Evolutionary conservation across 2,113 vertebrate genomes (phyloP).

Genomic region (Lagopus muta): DNA sequence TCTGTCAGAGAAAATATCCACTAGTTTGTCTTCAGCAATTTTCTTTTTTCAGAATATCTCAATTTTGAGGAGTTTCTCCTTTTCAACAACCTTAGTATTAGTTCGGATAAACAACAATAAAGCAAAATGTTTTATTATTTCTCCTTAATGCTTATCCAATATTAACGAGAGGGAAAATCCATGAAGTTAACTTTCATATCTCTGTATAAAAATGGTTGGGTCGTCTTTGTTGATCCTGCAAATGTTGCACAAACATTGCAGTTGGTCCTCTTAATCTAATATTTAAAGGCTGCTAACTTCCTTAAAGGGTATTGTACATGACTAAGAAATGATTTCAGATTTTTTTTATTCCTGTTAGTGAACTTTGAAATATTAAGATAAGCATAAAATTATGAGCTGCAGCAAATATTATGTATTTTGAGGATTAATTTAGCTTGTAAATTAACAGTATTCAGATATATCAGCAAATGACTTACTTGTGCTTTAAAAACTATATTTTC

Average conservation of each 20-base stretch:
- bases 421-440: slow-evolving; percentile 60
- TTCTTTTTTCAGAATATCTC: neutral
- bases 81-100: neutral
- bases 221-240: neutral
- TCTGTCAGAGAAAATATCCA: neutral
- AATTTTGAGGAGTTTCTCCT: neutral
- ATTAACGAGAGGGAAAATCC: neutral
- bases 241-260: neutral
- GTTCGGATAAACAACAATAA: neutral
- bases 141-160: neutral
- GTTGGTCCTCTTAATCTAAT: neutral
- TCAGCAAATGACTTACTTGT: slow-evolving; percentile 24
- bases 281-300: neutral
- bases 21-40: neutral
- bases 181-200: neutral
- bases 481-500: neutral
- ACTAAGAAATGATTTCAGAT: slow-evolving; percentile 34
- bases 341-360: neutral
- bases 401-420: slow-evolving; percentile 39
- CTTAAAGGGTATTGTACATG: neutral
- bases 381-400: slow-evolving; percentile 41
- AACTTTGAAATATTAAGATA: slow-evolving; percentile 34
- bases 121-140: neutral
- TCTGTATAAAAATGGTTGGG: neutral
- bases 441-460: slow-evolving; percentile 49